Evolutionary conservation across 1,140 invertebrate genomes (phyloP).

Genomic region (Ruditapes philippinarum): DNA sequence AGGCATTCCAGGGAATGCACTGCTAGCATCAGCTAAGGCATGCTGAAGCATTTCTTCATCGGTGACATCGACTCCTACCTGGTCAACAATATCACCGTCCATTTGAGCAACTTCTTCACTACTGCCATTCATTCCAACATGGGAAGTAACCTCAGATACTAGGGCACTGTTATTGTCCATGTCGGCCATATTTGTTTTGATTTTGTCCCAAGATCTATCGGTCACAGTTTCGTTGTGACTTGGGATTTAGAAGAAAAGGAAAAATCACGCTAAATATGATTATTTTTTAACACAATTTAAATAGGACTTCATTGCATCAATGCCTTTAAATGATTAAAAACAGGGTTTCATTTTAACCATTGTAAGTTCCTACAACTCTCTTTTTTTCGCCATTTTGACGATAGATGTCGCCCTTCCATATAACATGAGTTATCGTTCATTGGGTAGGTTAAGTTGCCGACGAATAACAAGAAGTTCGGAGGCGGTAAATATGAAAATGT

Average conservation of each 20-base stretch:
- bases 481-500: too few relatives aligned
- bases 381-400: conserved; percentile 26
- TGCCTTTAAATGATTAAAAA: background rate
- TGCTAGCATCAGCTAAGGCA: conserved; percentile 84
- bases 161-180: conserved; percentile 66
- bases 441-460: background rate
- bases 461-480: conserved; percentile 7
- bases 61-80: conserved; percentile 70
- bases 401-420: conserved; percentile 37
- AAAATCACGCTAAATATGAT: background rate
- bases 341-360: conserved; percentile 11
- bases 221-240: background rate
- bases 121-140: conserved; percentile 67
- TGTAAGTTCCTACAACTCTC: conserved; percentile 13
- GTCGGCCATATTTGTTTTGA: conserved; percentile 83
- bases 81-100: conserved; percentile 28
- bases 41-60: conserved; percentile 86
- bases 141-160: conserved; percentile 74
- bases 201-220: background rate
- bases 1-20: conserved; percentile 72
- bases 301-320: background rate
- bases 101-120: conserved; percentile 62
- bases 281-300: conserved; percentile 22
- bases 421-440: background rate
- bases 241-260: background rate